Evolutionary conservation across 2,888 invertebrate genomes (phyloP), one percentile per base, ranked within the genome.

Genomic region (Drosophila mercatorum): DNA sequence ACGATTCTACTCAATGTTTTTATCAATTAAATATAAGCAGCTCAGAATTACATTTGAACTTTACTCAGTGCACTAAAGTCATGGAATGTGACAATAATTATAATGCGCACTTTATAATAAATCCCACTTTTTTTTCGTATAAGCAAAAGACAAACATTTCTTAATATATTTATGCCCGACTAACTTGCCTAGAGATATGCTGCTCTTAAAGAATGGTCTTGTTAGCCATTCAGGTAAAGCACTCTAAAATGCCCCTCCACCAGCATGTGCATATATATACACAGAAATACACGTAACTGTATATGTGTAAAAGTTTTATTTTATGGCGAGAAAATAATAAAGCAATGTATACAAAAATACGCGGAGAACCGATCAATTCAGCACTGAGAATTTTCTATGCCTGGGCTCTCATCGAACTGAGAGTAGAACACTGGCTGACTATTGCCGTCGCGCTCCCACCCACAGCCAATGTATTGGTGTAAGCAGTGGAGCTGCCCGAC

Each of bases 281-380:
- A 22, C 22, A 22, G 2, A 22, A 1, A 22, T 2, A 22, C 22
- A 22, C 1, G 12, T 31, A 56, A 28, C 59, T 49, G 11, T 34
- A 40, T n/a, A 17, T 10, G 14, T 14, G 12, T 43, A 22, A 22
- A 36, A 22, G 17, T 53, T n/a, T 34, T 43, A 44, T 55, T 47
- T 44, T 44, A 44, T 60, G 14, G 36, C 62, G 63, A 49, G 57
- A 43, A 71, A 46, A 70, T 55, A 74, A 51, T 36, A 57, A 64
- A 59, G 31, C 63, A 59, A 41, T 53, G 36, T 57, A 49, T 46
- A 59, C 61, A 49, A 57, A 46, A 53, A 49, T 46, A 28, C 57
- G 41, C 26, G 49, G 77, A 77, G 75, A 71, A 56, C 17, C 44
- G 77, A 77, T 77, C 77, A 64, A 75, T 68, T 72, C 51, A 72